Base-by-base conservation (phyloP, 64 coral and sea anemone species). In the Orbicella faveolata region DNA sequence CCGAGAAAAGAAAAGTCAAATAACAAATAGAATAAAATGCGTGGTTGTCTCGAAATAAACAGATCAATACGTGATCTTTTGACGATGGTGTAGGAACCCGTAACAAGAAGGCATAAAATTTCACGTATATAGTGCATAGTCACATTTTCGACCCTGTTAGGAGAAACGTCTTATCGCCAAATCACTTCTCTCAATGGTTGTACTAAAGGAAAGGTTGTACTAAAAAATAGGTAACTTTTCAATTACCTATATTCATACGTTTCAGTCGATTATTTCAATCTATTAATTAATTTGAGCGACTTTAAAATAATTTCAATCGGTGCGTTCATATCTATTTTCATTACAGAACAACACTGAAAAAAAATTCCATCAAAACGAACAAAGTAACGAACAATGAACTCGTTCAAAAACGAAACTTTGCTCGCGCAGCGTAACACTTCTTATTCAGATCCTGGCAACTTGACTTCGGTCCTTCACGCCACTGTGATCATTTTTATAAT, bases 401-500 rank as follows among this genome's bases (percentile, higher is more conserved):
- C 23, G 39, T 9, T 73, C 7, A 19, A 54, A 52, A 85, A 72
- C 36, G 65, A 72, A 52, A 85, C 37, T 52, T 73, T 16, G 19
- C 20, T 67, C 3, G 6, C 20, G 11, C 19, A 52, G 9, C 36
- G 23, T 16, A 30, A 72, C 23, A 17, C 63, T 14, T 35, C 61
- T 5, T 18, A 81, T 73, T 73, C 64, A 52, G 14, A 41, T 36
- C 16, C 65, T 17, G 26, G 1, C 39, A n/a, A n/a, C 14, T 67
- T 51, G 82, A 52, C 6, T 33, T 26, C 61, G 12, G 23, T 35
- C 9, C 16, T 85, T 41, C 64, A 68, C 48, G 82, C 65, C 25
- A 33, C 63, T 2, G 67, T 85, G 63, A 68, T 52, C 65, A 73
- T 34, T 4, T 73, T 85, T 26, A 85, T 87, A 35, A 87, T 87